These are phyloP conservation scores for Paguma larvata DNA, from an alignment of 2,797 vertebrate genomes.

Conservation along the genomic window DNA sequence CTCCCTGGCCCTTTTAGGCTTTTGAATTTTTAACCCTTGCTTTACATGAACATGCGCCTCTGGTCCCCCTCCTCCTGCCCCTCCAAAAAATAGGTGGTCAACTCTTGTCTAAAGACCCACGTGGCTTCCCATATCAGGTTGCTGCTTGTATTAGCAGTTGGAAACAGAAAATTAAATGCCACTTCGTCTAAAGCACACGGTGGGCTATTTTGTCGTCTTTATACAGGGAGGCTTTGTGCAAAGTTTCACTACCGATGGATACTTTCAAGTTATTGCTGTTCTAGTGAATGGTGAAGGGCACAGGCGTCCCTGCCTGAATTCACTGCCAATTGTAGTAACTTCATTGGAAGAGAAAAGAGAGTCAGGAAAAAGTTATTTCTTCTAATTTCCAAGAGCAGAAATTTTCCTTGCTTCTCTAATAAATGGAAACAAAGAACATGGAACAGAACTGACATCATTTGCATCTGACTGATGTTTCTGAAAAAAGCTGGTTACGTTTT, in stretches of 20 bases:
- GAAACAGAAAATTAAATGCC: constrained; percentile 73
- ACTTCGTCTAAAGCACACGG: constrained; percentile 79
- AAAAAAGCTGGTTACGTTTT: constrained; percentile 65
- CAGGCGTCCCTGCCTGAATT: constrained; percentile 78
- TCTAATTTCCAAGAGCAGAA: constrained; percentile 53
- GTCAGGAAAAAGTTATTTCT: constrained; percentile 48
- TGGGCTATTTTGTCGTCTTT: constrained; percentile 84
- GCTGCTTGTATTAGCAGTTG: constrained; percentile 62
- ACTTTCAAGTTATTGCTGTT: constrained; percentile 94
- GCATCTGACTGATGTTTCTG: constrained; percentile 48
- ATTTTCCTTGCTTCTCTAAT: constrained; percentile 61
- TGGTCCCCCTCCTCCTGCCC: constrained; percentile 45
- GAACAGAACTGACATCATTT: constrained; percentile 42
- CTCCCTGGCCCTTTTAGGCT: background rate
- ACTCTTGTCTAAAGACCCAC: constrained; percentile 68
- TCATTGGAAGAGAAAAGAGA: constrained; percentile 66
- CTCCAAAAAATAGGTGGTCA: constrained; percentile 1
- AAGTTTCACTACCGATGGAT: constrained; percentile 92
- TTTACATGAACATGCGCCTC: constrained; percentile 44
- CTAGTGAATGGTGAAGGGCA: constrained; percentile 89
- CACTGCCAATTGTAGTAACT: constrained; percentile 74
- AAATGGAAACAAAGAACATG: constrained; percentile 69
- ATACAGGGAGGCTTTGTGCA: constrained; percentile 93
- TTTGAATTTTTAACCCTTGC: background rate
- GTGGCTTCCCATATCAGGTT: constrained; percentile 72